Base-by-base conservation (phyloP, 1,140 invertebrate species). In the Galleria mellonella region DNA sequence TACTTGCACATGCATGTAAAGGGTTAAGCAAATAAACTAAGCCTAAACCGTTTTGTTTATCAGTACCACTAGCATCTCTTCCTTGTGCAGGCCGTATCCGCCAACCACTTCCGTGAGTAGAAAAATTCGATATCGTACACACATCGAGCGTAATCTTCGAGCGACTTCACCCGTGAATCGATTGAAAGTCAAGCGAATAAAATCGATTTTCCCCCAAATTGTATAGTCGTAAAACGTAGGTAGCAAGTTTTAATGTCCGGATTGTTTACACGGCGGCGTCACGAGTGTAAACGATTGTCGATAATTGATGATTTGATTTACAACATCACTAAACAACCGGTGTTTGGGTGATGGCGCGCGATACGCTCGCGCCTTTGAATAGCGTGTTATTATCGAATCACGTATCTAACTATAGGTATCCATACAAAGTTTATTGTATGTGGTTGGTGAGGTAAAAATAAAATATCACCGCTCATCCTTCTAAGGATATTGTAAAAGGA, bases 241-340 rank as follows among this genome's bases (percentile, higher is more conserved):
- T 72, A 77, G 72, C 72, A 68, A 61, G 58, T 72, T 83, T 79
- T 79, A 79, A 72, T 62, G 73, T 72, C 51, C 66, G 66, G 52
- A 81, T 78, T 84, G 81, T 82, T 84, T 84, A 84, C 81, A 73
- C 51, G 76, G 77, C 72, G 77, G 76, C 75, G 73, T 82, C 74
- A 72, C 72, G 66, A 77, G 75, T 75, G 68, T 84, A 84, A 84
- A 84, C 81, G 72, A 56, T 81, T 76, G 76, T 81, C 77, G 74
- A 78, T 84, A 84, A 84, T 84, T 84, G 81, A 84, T 81, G 81
- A 84, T 81, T 84, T 84, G 81, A 84, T 84, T 82, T 84, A 84
- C 76, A 82, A 69, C 81, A 72, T 78, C 74, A 82, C 77, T 77
- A 84, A 84, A 84, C 77, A 84, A 74, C 71, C 74, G 72, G 68